These are phyloP conservation scores for Biston stratarius DNA, from an alignment of 2,888 invertebrate species.

Conservation along the genomic window DNA sequence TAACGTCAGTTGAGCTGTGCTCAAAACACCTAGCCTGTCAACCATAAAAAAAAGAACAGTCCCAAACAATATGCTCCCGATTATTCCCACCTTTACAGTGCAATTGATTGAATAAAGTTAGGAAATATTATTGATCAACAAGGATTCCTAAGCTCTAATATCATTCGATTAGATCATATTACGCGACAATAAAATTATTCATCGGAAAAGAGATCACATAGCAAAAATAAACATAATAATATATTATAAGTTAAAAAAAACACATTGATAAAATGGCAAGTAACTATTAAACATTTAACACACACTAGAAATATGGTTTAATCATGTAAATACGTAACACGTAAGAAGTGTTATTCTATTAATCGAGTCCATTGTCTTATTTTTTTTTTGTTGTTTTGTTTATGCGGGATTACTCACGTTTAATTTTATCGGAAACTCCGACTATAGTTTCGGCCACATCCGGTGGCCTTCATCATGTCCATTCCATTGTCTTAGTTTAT, in stretches of 20 bases:
- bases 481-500: not conserved
- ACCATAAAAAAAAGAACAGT: no score
- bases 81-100: no score
- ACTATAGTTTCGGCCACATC: no score
- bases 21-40: no score
- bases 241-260: constrained; percentile 19
- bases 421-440: no score
- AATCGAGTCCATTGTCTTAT: not conserved
- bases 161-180: not conserved
- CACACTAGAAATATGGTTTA: constrained; percentile 14
- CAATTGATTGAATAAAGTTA: not conserved
- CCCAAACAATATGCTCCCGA: no score
- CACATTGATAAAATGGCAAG: constrained; percentile 27
- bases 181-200: constrained; percentile 14
- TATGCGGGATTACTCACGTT: no score
- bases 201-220: constrained; percentile 42
- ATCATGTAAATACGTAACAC: not conserved
- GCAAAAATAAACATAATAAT: constrained; percentile 27
- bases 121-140: not conserved
- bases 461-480: no score
- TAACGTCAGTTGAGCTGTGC: no score
- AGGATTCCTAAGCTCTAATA: not conserved
- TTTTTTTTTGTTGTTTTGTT: no score
- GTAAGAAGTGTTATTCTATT: not conserved
- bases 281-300: constrained; percentile 33